Base-by-base conservation (phyloP, 2,888 invertebrate species). In the Phortica okadai region DNA sequence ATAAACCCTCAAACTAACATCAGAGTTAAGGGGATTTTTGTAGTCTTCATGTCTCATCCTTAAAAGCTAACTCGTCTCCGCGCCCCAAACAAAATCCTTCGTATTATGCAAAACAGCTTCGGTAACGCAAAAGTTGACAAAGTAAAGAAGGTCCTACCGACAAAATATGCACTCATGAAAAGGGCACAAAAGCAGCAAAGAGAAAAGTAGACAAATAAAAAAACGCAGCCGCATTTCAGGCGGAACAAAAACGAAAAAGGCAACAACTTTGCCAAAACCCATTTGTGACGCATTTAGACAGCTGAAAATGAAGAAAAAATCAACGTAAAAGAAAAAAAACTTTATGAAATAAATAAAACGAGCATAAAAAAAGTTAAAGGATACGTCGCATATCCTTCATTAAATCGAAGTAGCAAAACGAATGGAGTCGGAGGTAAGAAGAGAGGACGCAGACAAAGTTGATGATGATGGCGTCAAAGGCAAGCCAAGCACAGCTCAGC, bases 371-470 rank as follows among this genome's bases (percentile, higher is more conserved):
- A 64, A 64, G 66, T 54, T 42, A 58, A 74, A 78, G 78, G 77
- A 78, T 76, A 80, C 78, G 84, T 80, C 83, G 86, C 80, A 86
- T 88, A 86, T 86, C 85, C 85, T 86, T 86, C 85, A 88, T 86
- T 86, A 86, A 86, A 86, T 86, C 85, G 85, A 86, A 86, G 88
- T 72, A 14, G 42, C 33, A 42, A 41, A 62, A 14, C 50, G 14
- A 50, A 14, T 50, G 50, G 14, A 50, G 8, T 50, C 14, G 50
- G 50, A 50, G 14, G 59, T n/a, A 8, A n/a, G 59, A n/a, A 10
- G 2, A 59, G 59, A 14, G 41, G 16, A 70, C 11, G 70, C 69
- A 33, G 74, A 67, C 74, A 62, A 76, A 66, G 76, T 73, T 73
- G 75, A 66, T 41, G 72, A n/a, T 74, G 69, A 76, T 54, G 70